Evolutionary conservation across 2,797 vertebrate species (phyloP).

Genomic region (Coregonus sp.): DNA sequence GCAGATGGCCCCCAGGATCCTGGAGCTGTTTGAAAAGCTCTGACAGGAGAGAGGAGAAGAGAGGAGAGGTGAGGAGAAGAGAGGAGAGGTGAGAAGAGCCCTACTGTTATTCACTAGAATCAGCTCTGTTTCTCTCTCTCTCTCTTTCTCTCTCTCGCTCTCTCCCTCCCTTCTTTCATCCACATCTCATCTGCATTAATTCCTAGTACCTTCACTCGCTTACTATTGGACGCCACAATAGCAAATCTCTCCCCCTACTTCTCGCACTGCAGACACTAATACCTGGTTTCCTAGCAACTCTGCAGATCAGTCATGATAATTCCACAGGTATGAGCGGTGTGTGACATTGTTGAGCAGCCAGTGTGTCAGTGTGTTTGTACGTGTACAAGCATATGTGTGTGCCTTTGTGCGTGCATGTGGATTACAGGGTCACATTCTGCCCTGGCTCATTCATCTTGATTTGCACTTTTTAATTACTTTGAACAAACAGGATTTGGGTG

Average conservation of each 20-base stretch:
- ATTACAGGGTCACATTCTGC: constrained; percentile 42
- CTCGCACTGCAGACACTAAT: constrained; percentile 29
- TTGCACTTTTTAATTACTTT: constrained; percentile 55
- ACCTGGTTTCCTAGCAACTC: constrained; percentile 61
- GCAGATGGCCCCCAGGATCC: constrained; percentile 51
- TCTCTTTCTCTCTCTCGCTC: background rate
- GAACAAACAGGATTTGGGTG: constrained; percentile 50
- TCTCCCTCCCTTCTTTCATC: constrained; percentile 18
- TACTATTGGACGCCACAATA: constrained; percentile 31
- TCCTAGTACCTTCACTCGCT: constrained; percentile 26
- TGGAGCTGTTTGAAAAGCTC: constrained; percentile 19
- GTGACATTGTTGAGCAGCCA: constrained; percentile 33
- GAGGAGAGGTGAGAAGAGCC: background rate
- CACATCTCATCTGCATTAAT: constrained; percentile 22
- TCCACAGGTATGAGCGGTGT: constrained; percentile 49
- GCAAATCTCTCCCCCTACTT: constrained; percentile 4
- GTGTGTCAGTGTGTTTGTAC: constrained; percentile 15
- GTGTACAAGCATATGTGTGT: constrained; percentile 2
- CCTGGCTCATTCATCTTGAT: constrained; percentile 47
- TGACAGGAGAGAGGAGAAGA: constrained; percentile 4
- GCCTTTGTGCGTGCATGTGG: constrained; percentile 6
- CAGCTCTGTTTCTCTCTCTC: constrained; percentile 5
- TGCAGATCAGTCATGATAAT: constrained; percentile 43
- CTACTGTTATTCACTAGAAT: constrained; percentile 23
- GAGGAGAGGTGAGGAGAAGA: too few species aligned